Evolutionary conservation across 2,888 invertebrate species (phyloP), one percentile per base, ranked within the genome.

Genomic region (Hirtodrosophila confusa): DNA sequence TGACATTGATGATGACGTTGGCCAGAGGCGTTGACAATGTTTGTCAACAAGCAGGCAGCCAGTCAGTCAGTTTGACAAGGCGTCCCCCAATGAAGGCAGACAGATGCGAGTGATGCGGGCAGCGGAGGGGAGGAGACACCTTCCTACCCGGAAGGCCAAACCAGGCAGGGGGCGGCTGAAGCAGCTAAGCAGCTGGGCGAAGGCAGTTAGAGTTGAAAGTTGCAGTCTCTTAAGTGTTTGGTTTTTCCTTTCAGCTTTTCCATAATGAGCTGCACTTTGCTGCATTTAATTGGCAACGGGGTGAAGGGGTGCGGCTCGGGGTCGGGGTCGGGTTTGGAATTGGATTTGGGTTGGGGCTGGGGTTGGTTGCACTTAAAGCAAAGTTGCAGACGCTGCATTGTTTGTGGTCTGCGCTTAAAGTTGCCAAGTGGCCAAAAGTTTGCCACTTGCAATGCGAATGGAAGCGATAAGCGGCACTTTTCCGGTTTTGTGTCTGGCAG

Each of bases 1-100:
- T 84, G 86, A 82, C 82, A 82, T 82, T 84, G 80, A 86, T 86
- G 86, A 73, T 70, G 84, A 80, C 86, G 78, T 84, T 69, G 74
- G 67, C 82, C 74, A 70, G 61, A 71, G 77, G 84, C 69, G 84
- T 63, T 80, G 86, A 83, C 82, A 86, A 78, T 74, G 86, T 83
- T 86, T 86, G 77, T 82, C 86, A 84, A 69, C 75, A 68, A 41
- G 41, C 60, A 44, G 36, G 47, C 63, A 56, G 69, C 45, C 55
- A 49, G 72, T 49, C 56, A 47, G 50, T 23, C 49, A 49, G 64
- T 55, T 50, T 33, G 54, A 56, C 44, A 64, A 10, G 61, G 33
- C 24, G 27, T 47, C 35, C 36, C 33, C 36, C 54, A 70, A 74
- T 69, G 54, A 65, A 54, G 39, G 29, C 40, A 41, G 61, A 23